phyloP scores from a whole-genome alignment of 2,797 vertebrate genomes.

The Lepus townsendii region DNA sequence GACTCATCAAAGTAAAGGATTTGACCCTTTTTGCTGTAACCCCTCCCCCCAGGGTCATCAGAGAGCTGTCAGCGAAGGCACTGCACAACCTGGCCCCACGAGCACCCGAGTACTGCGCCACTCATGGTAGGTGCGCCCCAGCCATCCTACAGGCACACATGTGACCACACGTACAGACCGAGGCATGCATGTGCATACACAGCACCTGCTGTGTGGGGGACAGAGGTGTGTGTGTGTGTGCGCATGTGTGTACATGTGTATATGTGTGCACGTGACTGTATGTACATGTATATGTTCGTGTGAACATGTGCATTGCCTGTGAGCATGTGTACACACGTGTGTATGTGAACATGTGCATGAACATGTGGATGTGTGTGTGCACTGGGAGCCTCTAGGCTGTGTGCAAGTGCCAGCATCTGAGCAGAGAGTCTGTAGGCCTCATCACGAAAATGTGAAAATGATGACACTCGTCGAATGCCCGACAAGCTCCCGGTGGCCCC shows the following conservation, averaged over 20 bases:
- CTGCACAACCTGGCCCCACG: conserved; percentile 94
- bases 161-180: rapidly evolving
- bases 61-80: conserved; percentile 94
- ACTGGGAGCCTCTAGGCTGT: neutral
- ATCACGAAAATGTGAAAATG: neutral
- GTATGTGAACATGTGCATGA: neutral
- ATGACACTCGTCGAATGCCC: no score
- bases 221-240: neutral
- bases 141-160: rapidly evolving
- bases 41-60: conserved; percentile 90
- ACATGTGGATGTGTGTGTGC: neutral
- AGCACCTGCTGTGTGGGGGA: no score
- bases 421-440: neutral
- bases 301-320: neutral
- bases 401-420: neutral
- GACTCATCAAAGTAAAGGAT: no score
- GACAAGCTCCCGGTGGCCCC: no score
- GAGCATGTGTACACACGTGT: no score
- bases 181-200: no score
- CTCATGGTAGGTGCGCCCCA: conserved; percentile 89
- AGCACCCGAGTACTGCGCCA: conserved; percentile 93
- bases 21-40: neutral
- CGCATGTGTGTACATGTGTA: no score
- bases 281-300: no score
- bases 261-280: neutral